Conservation (phyloP, 2,888 invertebrate species). For the Phymatocera aterrima region DNA sequence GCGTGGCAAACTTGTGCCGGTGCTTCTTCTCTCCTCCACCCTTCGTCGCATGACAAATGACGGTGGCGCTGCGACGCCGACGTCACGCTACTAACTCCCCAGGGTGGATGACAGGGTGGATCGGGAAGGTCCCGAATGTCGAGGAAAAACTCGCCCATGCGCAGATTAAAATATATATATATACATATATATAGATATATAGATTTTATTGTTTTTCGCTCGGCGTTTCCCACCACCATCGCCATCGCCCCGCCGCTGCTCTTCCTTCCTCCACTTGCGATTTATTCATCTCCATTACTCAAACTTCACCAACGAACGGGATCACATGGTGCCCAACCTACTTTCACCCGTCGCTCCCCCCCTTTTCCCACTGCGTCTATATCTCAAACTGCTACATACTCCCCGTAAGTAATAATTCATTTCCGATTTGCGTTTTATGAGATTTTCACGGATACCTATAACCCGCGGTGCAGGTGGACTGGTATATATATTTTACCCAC, state of each 20-base stretch:
- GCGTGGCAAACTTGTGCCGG: background rate
- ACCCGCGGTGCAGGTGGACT: background rate
- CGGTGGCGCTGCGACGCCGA: slow-evolving; percentile 50
- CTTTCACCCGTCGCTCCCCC: slow-evolving; percentile 41
- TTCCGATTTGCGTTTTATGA: slow-evolving; percentile 50
- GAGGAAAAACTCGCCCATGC: slow-evolving; percentile 53
- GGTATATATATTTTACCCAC: background rate
- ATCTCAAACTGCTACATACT: background rate
- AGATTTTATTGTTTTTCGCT: slow-evolving; percentile 71
- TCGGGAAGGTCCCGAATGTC: slow-evolving; percentile 41
- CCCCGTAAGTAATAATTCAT: slow-evolving; percentile 46
- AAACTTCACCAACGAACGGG: slow-evolving; percentile 57
- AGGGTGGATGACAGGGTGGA: slow-evolving; percentile 32
- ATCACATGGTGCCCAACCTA: slow-evolving; percentile 53
- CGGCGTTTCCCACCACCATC: slow-evolving; percentile 55
- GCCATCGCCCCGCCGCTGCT: too few species aligned
- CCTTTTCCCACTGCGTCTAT: slow-evolving; percentile 18
- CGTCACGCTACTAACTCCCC: slow-evolving; percentile 51
- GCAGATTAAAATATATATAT: slow-evolving; percentile 70
- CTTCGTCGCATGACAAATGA: slow-evolving; percentile 65
- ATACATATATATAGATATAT: too few species aligned
- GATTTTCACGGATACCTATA: slow-evolving; percentile 40
- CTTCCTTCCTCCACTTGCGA: slow-evolving; percentile 54
- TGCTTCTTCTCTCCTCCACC: slow-evolving; percentile 38
- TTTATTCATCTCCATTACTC: slow-evolving; percentile 68